These are phyloP conservation scores for Platorchestia sp. DNA, from an alignment of 1,140 invertebrate species.

Conservation along the genomic window DNA sequence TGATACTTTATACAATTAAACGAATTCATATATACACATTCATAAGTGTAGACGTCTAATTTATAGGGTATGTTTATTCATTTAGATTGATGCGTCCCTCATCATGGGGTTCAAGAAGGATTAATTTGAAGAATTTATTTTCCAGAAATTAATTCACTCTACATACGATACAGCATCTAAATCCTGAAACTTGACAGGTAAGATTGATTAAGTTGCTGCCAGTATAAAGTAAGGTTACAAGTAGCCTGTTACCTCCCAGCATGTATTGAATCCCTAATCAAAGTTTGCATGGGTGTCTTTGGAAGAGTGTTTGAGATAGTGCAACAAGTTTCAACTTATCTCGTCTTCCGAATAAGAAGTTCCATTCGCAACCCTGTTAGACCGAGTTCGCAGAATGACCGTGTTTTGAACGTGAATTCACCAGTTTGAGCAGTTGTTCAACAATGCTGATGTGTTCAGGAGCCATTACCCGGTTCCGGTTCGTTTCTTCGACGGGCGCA, in stretches of 20 bases:
- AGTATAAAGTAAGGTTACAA: background rate
- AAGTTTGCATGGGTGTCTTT: background rate
- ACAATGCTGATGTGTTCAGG: background rate
- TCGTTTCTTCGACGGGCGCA: background rate
- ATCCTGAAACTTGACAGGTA: background rate
- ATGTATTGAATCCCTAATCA: background rate
- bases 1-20: background rate
- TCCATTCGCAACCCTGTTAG: background rate
- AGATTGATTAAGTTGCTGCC: background rate
- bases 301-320: background rate
- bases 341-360: background rate
- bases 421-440: background rate
- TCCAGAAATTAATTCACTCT: background rate
- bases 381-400: background rate
- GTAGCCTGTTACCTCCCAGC: background rate
- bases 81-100: background rate
- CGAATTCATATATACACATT: too few relatives aligned
- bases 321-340: background rate
- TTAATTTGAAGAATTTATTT: background rate
- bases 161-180: too few relatives aligned
- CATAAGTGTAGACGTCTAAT: background rate
- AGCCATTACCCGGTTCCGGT: slow-evolving; percentile 3
- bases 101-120: background rate
- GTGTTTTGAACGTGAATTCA: background rate
- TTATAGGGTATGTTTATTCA: too few relatives aligned